Base-by-base conservation (phyloP, 2,797 vertebrate species). In the Silurus lanzhouensis region DNA sequence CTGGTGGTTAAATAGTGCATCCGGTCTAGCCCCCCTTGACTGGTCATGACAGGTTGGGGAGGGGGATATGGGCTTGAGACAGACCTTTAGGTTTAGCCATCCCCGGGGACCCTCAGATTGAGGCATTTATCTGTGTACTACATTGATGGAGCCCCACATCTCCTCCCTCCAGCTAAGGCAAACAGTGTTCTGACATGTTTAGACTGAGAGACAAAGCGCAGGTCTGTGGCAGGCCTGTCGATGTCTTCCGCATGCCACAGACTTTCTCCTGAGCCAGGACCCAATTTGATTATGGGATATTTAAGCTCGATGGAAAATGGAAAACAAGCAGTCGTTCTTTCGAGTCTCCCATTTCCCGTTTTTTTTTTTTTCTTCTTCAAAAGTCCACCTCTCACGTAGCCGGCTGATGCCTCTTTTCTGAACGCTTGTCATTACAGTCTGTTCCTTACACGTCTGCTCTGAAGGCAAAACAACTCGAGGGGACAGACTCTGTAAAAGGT, bases 271-370 rank as follows among this genome's bases (percentile, higher is more conserved):
- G 90, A 88, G 89, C 86, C 79, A 90, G 86, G 84, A 91, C 91
- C 63, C 92, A 93, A 94, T 95, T 94, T 94, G 93, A 94, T 94
- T 91, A 92, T 89, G 86, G 89, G 92, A 93, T 93, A 94, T 93
- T 94, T 95, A 94, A 95, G 95, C 93, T 93, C 90, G 92, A 93
- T 92, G 93, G 94, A 95, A 95, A 95, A 92, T 93, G 91, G 92
- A 93, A 92, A 95, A 92, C 86, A 83, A 88, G 83, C 85, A 82
- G 84, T 22, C 80, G 74, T 88, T 76, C 83, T 79, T 17, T 52
- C 48, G 58, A 61, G 88, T 88, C 86, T 90, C 87, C 70, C 68
- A 48, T 88, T 44, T 87, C 88, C 88, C 89, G 6, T 83, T 81
- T 27, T 63, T 83, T 81, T 84, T 83, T 77, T 46, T 19, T 6